Base-by-base conservation (phyloP, 92 coral and sea anemone species). In the Paragorgia papillata region DNA sequence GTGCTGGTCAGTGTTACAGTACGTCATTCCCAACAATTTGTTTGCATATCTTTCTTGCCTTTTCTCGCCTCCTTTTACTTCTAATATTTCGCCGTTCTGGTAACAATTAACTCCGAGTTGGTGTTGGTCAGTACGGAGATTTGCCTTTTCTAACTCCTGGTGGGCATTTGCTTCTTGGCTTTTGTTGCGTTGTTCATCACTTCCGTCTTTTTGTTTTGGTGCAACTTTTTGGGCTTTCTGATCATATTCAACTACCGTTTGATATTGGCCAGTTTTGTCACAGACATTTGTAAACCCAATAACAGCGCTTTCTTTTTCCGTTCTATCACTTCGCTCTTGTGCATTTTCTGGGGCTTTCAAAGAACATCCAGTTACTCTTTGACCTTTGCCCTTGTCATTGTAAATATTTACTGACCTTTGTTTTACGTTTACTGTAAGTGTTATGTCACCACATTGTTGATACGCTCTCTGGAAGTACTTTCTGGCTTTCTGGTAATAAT, bases 21-120 rank as follows among this genome's bases (percentile, higher is more conserved):
- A 70, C 6, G 74, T 62, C 25, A 41, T 69, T 21, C 85, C 81
- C 9, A 81, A 40, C 61, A 46, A 61, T 69, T 51, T 56, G 35
- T 50, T 69, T 6, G 82, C 53, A 58, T 27, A 37, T 17, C 70
- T 80, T 61, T 80, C 80, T 39, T 67, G 78, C 1, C 41, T 74
- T 71, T 71, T 80, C 69, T 80, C 66, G 12, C 51, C 64, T 19
- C 33, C 1, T 57, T 34, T 31, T 37, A 3, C 5, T 3, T 9
- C 9, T 37, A 58, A 61, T 30, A 69, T 32, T 21, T 57, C 66
- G 9, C 60, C 85, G 43, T 73, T 59, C 64, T 44, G 51, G 28
- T 61, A 58, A 41, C n/a, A 60, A 24, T 14, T 19, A 57, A 81
- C 10, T 28, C 80, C 80, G 62, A 49, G 57, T 15, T 59, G 57